Evolutionary conservation across 2,113 vertebrate species (phyloP), one percentile per base, ranked within the genome.

Genomic region (Myiagra hebetior): DNA sequence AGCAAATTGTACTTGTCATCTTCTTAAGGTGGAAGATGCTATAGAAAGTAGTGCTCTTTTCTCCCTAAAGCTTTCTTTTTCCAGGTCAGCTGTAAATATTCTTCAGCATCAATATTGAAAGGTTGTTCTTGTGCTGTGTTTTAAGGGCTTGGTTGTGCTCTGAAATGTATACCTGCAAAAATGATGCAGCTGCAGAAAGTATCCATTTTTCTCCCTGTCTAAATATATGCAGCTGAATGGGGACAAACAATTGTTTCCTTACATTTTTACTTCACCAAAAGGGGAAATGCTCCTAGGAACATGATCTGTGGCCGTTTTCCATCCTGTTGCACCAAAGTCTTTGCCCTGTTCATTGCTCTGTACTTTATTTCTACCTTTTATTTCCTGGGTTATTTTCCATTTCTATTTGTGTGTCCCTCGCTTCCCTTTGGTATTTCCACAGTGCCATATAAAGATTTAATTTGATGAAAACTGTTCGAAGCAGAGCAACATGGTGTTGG

Each of bases 71-170:
- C 42, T 53, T 87, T 91, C 28, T 87, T 70, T 94, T 95, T 86
- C 83, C 76, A 84, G 59, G 75, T 85, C 79, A 89, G 12, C 44
- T 89, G 72, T 82, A 89, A 95, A 97, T 91, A 85, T 64, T 85
- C 70, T 79, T 75, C 53, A 75, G 22, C 62, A 87, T 64, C 81
- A 90, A 60, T 93, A 73, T 9, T 85, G 92, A 79, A 90, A 94
- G 11, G 8, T 56, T 84, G 39, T 33, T 72, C 42, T 55, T 85
- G 15, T 68, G 60, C 62, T 64, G 27, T 47, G 22, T 91, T 80
- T 85, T 83, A 64, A 76, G 83, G 47, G 28, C 49, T 94, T 87
- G 60, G 33, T 28, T 19, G 11, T 47, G 30, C 49, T 95, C 87
- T 75, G 47, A 85, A 93, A 78, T 1, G 0, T 21, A 41, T 53